Evolutionary conservation across 2,113 vertebrate species (phyloP).

Genomic region (Sinocyclocheilus anophthalmus): DNA sequence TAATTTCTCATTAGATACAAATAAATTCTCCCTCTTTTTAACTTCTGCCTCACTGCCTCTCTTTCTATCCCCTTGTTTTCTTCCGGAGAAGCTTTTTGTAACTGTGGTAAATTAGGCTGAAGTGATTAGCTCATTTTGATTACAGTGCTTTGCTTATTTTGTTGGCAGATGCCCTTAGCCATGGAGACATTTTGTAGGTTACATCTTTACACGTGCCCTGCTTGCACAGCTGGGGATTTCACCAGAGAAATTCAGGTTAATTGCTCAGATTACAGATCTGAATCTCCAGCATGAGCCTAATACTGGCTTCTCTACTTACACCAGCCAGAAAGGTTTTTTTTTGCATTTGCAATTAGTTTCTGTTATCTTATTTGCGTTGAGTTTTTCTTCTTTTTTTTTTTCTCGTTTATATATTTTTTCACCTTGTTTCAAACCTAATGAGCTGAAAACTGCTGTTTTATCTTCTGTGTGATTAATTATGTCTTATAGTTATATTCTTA

Average conservation of each 20-base stretch:
- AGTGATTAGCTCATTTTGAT: conserved; percentile 78
- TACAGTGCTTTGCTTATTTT: conserved; percentile 76
- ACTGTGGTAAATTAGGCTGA: conserved; percentile 74
- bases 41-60: conserved; percentile 17
- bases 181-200: conserved; percentile 65
- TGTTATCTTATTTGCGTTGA: background rate
- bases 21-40: background rate
- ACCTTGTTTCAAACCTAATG: background rate
- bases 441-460: background rate
- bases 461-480: background rate
- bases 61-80: background rate
- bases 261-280: conserved; percentile 72
- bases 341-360: conserved; percentile 9
- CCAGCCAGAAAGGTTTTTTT: background rate
- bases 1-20: too few species aligned
- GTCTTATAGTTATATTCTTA: conserved; percentile 2
- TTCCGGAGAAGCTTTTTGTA: conserved; percentile 66
- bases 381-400: background rate
- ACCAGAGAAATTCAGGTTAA: conserved; percentile 73
- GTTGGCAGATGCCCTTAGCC: conserved; percentile 75
- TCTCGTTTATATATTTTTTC: background rate
- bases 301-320: conserved; percentile 54
- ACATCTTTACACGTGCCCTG: conserved; percentile 61
- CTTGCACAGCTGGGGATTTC: conserved; percentile 70
- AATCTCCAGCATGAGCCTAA: conserved; percentile 58